Base-by-base conservation (phyloP, 2,888 invertebrate species). In the Sarcophaga carnaria region DNA sequence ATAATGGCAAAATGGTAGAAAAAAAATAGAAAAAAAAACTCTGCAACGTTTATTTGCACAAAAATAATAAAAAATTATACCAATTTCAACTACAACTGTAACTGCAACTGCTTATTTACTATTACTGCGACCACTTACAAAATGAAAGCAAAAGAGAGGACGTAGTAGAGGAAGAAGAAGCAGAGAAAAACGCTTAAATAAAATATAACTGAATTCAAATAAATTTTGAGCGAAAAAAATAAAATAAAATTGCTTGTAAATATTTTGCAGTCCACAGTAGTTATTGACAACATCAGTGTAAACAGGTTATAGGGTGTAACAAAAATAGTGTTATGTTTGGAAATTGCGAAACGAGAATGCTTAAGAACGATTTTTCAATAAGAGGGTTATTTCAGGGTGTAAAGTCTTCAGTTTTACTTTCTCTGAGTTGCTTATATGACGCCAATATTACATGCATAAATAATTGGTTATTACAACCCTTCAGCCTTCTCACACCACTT, bases 11-110 rank as follows among this genome's bases (percentile, higher is more conserved):
- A 59, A 80, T 66, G 74, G n/a, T 64, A 27, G 45, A 47, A 27
- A 14, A 4, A 10, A 22, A 54, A 10, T 59, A 27, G 49, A 6
- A 27, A 5, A 79, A 27, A 62, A 37, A 49, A 62, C 54, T 75
- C 54, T 75, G 54, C 54, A 81, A 81, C 81, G 37, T 81, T 54
- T 69, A 63, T 63, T 54, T 54, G 17, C 17, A 54, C 14, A 54
- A 54, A 54, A 54, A 54, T 14, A 54, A 54, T 14, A 54, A 54
- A 54, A 54, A 54, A 54, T 54, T 4, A 54, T 3, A 54, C 14
- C 17, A 54, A 54, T 54, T 54, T 54, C 54, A 54, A 17, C 54
- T 14, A 54, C 54, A 49, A 49, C 49, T 49, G 49, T 49, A 49
- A 49, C 49, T 49, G 49, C 49, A 54, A 54, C 54, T 54, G 17